phyloP scores from a whole-genome alignment of 2,113 vertebrate species.

The Phasianus colchicus region DNA sequence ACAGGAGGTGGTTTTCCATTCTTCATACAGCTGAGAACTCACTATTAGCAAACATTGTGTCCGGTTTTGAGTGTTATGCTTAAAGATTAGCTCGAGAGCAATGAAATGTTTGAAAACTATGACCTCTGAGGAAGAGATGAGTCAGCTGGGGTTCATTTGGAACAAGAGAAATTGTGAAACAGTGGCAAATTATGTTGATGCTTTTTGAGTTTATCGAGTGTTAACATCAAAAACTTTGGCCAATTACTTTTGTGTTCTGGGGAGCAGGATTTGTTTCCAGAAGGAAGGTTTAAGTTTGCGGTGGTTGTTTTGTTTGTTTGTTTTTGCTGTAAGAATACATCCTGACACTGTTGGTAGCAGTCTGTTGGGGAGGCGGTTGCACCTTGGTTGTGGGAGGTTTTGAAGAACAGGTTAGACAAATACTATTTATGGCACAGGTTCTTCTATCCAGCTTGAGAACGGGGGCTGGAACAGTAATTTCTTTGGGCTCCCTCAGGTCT shows the following conservation, averaged over 20 bases:
- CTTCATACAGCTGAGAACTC: neutral
- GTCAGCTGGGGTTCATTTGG: neutral
- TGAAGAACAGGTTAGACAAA: slow-evolving; percentile 51
- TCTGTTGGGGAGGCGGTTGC: neutral
- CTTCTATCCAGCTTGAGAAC: neutral
- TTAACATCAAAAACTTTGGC: neutral
- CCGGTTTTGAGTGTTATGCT: neutral
- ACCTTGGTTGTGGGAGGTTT: neutral
- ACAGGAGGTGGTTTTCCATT: neutral
- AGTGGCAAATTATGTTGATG: neutral
- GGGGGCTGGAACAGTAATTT: neutral
- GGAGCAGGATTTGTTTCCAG: neutral
- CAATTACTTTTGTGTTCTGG: neutral
- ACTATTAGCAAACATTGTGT: neutral
- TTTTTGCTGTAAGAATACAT: neutral
- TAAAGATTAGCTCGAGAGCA: neutral
- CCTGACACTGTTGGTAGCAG: neutral
- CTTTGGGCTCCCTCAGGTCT: neutral
- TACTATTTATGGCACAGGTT: neutral
- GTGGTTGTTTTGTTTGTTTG: neutral
- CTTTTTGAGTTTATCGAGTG: neutral
- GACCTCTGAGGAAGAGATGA: neutral
- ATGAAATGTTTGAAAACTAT: neutral
- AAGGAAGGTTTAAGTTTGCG: neutral
- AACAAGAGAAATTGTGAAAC: neutral